These are phyloP conservation scores for Zeus faber DNA, from an alignment of 2,113 vertebrate species.

Conservation along the genomic window DNA sequence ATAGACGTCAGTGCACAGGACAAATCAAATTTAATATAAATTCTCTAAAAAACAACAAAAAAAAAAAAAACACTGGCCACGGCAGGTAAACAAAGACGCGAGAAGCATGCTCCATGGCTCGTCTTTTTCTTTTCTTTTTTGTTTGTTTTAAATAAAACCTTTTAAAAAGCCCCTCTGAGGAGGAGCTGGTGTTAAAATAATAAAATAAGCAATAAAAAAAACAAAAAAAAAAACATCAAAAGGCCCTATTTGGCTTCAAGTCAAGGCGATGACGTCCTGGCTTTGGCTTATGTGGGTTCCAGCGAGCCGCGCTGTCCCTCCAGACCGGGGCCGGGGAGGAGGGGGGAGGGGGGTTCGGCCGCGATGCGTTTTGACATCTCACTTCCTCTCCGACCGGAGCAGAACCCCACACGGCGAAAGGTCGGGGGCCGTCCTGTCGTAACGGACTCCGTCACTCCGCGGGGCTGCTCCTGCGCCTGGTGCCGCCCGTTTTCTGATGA, in stretches of 20 bases:
- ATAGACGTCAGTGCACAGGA: conserved; percentile 45
- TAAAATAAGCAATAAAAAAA: no score
- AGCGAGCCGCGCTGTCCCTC: conserved; percentile 38
- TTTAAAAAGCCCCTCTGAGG: conserved; percentile 52
- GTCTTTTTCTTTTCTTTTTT: no score
- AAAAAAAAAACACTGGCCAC: conserved; percentile 18
- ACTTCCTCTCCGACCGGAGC: conserved; percentile 34
- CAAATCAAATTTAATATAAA: conserved; percentile 37
- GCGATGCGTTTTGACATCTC: no score
- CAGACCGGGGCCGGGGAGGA: no score
- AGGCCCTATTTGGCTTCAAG: conserved; percentile 68
- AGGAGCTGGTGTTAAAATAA: conserved; percentile 14
- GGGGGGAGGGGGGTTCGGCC: conserved; percentile 33
- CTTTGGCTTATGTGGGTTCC: conserved; percentile 60
- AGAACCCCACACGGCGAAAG: conserved; percentile 12
- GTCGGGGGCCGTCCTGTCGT: background rate
- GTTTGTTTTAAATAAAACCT: conserved; percentile 61
- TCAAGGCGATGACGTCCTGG: conserved; percentile 52
- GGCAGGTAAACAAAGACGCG: conserved; percentile 43
- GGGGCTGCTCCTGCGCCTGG: conserved; percentile 81
- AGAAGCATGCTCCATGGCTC: conserved; percentile 51
- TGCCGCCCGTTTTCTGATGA: conserved; percentile 81
- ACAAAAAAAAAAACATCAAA: conserved; percentile 44
- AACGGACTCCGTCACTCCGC: conserved; percentile 77
- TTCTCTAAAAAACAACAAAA: no score